Conservation (phyloP, 2,888 invertebrate species). For the Osmoderma eremita region DNA sequence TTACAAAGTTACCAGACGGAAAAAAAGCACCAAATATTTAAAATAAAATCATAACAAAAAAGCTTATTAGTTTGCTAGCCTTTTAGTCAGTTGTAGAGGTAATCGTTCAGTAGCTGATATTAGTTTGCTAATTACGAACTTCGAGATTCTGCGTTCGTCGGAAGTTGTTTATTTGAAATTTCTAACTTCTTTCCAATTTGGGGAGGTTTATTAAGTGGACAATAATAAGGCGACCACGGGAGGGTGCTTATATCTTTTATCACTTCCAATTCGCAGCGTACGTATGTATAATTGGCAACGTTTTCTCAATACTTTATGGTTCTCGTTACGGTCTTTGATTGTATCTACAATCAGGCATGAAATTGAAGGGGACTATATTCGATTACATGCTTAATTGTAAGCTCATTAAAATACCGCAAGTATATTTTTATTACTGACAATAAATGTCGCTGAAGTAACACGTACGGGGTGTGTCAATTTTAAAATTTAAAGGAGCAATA, state of each 20-base stretch:
- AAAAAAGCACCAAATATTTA: conserved; percentile 3
- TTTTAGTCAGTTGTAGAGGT: background rate
- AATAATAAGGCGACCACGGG: background rate
- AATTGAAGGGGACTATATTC: no score
- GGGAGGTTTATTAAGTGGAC: conserved; percentile 1
- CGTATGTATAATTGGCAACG: background rate
- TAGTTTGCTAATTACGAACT: conserved; percentile 30
- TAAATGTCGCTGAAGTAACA: no score
- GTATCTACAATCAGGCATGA: no score
- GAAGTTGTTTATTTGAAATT: conserved; percentile 28
- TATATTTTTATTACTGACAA: no score
- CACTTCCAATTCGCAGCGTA: background rate
- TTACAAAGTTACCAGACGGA: conserved; percentile 13
- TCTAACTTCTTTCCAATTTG: conserved; percentile 32
- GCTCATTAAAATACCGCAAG: no score
- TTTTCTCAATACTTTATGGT: background rate
- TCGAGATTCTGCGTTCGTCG: background rate
- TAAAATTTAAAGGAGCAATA: no score
- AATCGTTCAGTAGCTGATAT: conserved; percentile 27
- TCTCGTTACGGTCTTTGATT: no score
- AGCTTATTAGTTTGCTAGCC: conserved; percentile 4
- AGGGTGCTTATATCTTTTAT: background rate
- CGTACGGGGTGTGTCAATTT: no score
- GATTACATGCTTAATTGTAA: no score
- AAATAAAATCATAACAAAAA: background rate